These are phyloP conservation scores for Panopea generosa DNA, from an alignment of 2,888 invertebrate species.

Conservation along the genomic window DNA sequence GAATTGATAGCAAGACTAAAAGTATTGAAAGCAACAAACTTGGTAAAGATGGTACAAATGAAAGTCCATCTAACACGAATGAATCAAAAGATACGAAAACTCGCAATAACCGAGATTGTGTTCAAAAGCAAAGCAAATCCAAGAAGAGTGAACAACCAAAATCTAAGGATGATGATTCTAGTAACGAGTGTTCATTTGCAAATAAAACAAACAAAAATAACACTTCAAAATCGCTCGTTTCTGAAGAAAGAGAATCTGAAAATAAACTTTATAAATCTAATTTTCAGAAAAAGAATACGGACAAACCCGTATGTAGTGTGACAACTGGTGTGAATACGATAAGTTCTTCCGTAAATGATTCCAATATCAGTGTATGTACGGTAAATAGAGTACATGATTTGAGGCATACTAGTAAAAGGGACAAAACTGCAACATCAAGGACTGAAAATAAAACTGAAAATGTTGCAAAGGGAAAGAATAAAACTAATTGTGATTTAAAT, in stretches of 20 bases:
- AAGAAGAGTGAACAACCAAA: too few species aligned
- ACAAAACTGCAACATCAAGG: not conserved
- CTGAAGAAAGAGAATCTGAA: slow-evolving; percentile 5
- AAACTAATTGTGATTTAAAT: slow-evolving; percentile 31
- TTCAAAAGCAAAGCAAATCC: slow-evolving; percentile 16
- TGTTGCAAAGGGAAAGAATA: not conserved
- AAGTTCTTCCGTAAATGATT: not conserved
- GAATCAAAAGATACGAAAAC: not conserved
- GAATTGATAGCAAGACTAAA: not conserved
- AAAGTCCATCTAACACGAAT: not conserved
- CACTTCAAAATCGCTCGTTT: not conserved
- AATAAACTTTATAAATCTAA: too few species aligned
- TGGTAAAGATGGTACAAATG: slow-evolving; percentile 3
- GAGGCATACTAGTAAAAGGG: not conserved
- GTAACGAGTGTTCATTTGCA: too few species aligned
- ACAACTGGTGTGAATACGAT: not conserved
- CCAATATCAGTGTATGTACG: not conserved
- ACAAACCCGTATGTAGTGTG: too few species aligned
- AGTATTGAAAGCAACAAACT: slow-evolving; percentile 6
- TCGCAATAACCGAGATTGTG: slow-evolving; percentile 40
- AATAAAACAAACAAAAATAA: too few species aligned
- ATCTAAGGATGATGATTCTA: too few species aligned
- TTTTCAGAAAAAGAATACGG: too few species aligned
- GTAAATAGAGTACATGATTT: not conserved
- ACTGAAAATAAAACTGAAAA: slow-evolving; percentile 8